phyloP scores from a whole-genome alignment of 2,113 vertebrate genomes.

The Mastomys coucha region DNA sequence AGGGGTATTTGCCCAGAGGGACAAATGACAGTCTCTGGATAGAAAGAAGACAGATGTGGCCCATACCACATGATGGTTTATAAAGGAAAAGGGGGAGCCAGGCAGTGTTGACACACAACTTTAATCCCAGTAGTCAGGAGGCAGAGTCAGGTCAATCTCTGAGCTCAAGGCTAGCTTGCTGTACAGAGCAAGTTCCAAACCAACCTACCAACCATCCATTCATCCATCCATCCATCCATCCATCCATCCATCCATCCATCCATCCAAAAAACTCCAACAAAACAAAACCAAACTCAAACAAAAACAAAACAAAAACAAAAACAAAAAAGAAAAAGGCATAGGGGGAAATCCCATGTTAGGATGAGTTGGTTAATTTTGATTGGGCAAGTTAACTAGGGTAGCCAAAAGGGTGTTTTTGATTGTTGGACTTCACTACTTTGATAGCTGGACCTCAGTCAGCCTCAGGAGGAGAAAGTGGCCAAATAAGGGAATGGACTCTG shows the following conservation, averaged over 20 bases:
- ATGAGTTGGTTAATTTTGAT: background rate
- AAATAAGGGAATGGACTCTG: background rate
- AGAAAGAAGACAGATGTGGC: background rate
- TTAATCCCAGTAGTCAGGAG: background rate
- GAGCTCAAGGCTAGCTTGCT: background rate
- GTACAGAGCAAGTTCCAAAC: background rate
- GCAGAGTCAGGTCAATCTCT: no score
- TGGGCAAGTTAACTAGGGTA: background rate
- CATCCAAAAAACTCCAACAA: no score
- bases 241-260: no score
- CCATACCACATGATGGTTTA: background rate
- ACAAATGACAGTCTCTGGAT: background rate
- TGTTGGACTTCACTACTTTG: no score
- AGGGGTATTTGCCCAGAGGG: background rate
- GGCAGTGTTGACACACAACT: background rate
- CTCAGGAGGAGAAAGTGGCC: background rate
- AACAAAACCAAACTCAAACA: no score
- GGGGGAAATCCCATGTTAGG: background rate
- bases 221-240: no score
- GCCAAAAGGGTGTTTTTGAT: background rate
- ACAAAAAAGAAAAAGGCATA: background rate
- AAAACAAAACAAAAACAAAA: no score
- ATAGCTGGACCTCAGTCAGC: background rate
- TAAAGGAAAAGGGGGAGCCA: background rate
- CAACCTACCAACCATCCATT: no score